Evolutionary conservation across 2,113 vertebrate species (phyloP).

Genomic region (Phocoena sinus): DNA sequence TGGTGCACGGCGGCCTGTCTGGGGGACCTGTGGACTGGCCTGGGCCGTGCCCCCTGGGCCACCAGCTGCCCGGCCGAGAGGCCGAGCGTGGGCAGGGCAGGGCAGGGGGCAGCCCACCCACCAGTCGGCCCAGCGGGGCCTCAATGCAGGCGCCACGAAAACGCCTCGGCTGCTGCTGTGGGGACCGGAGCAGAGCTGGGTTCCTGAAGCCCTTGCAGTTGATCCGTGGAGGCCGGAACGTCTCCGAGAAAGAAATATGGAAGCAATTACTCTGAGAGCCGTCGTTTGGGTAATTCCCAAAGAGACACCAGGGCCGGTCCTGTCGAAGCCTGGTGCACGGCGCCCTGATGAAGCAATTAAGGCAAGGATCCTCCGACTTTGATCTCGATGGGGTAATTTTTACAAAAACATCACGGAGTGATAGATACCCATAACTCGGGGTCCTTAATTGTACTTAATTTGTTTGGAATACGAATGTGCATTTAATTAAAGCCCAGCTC

Average conservation of each 20-base stretch:
- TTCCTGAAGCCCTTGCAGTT: slow-evolving; percentile 79
- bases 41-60: not conserved
- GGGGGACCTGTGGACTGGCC: not conserved
- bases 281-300: slow-evolving; percentile 95
- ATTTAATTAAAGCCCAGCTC: slow-evolving; percentile 97
- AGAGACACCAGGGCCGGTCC: slow-evolving; percentile 93
- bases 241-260: slow-evolving; percentile 92
- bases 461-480: slow-evolving; percentile 99
- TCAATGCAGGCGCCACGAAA: not conserved
- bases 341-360: slow-evolving; percentile 99
- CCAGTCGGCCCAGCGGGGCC: not conserved
- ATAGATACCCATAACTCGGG: slow-evolving; percentile 99
- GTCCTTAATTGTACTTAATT: slow-evolving; percentile 99
- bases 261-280: slow-evolving; percentile 97
- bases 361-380: slow-evolving; percentile 94
- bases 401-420: slow-evolving; percentile 98
- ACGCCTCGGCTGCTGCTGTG: not conserved
- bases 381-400: slow-evolving; percentile 99
- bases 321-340: slow-evolving; percentile 92
- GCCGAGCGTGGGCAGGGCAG: not conserved
- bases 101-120: slow-evolving; percentile 26
- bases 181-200: slow-evolving; percentile 35
- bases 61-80: not conserved
- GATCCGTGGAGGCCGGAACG: slow-evolving; percentile 84
- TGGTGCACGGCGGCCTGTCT: fast-evolving